Base-by-base conservation (phyloP, 23 tunicate species). In the Oikopleura albicans region DNA sequence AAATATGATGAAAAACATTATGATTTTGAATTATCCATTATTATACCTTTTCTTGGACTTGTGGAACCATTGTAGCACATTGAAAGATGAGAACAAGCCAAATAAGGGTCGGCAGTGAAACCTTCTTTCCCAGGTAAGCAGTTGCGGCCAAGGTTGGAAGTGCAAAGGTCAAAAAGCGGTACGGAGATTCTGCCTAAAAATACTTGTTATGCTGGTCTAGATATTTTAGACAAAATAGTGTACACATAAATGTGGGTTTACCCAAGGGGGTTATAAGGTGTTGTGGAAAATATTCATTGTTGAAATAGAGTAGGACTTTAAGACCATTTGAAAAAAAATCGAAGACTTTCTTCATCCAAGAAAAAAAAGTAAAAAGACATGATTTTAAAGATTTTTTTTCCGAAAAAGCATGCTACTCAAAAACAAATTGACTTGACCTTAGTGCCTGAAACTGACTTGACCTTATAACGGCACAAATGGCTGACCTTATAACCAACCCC, bases 141-240 rank as follows among this genome's bases (percentile, higher is more conserved):
- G 79, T 71, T 29, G 79, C 37, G 37, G 79, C 79, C 34, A 71
- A 29, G 37, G 31, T 71, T 22, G 79, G 79, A 71, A 71, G 79
- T 22, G 79, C 79, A 37, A 12, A 71, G 4, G 79, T 22, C 4
- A 71, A 29, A 29, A 71, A 71, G 28, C 35, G 28, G 37, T 12
- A 12, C 4, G 79, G 79, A 16, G 79, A 12, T 12, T 71, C 36
- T 12, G 79, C 79, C 79, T 71, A 29, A 71, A 71, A 49, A 49
- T 49, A 49, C 12, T n/a, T n/a, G n/a, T n/a, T n/a, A n/a, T n/a
- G n/a, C n/a, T n/a, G n/a, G n/a, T n/a, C n/a, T n/a, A n/a, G n/a
- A n/a, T n/a, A n/a, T n/a, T n/a, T n/a, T n/a, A n/a, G n/a, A n/a
- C n/a, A n/a, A n/a, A n/a, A n/a, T n/a, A n/a, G 8, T 49, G 59